Evolutionary conservation across 2,797 vertebrate genomes (phyloP).

Genomic region (Mormyrops boulengeri): DNA sequence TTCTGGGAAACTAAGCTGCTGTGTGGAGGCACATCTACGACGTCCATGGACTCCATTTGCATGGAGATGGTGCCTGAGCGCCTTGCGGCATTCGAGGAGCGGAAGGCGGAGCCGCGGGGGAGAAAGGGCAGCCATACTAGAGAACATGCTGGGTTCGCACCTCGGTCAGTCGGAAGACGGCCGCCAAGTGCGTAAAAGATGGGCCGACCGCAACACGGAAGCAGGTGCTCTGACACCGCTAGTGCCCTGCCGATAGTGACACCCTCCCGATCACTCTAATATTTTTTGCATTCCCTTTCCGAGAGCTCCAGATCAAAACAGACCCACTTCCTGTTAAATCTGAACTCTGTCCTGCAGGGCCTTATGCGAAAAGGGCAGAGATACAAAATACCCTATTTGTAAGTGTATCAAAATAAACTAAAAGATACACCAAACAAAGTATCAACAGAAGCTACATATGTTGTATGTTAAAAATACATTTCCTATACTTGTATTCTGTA

Average conservation of each 20-base stretch:
- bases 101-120: background rate
- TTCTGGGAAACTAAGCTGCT: background rate
- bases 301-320: background rate
- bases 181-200: background rate
- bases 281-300: background rate
- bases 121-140: background rate
- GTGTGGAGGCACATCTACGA: background rate
- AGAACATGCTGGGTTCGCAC: background rate
- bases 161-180: background rate
- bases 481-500: background rate
- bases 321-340: background rate
- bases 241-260: background rate
- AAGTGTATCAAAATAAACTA: background rate
- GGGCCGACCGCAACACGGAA: background rate
- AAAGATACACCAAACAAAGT: background rate
- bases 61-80: background rate
- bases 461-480: background rate
- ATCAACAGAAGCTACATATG: background rate
- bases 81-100: background rate
- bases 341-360: background rate
- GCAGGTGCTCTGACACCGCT: background rate
- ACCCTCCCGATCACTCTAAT: background rate
- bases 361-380: conserved; percentile 5
- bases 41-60: background rate
- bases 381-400: background rate